Percentiles rank a stretch among this genome's conserved stretches.
phyloP scores from a whole-genome alignment of 2,113 vertebrate species.

The Leptobrachium leishanense region DNA sequence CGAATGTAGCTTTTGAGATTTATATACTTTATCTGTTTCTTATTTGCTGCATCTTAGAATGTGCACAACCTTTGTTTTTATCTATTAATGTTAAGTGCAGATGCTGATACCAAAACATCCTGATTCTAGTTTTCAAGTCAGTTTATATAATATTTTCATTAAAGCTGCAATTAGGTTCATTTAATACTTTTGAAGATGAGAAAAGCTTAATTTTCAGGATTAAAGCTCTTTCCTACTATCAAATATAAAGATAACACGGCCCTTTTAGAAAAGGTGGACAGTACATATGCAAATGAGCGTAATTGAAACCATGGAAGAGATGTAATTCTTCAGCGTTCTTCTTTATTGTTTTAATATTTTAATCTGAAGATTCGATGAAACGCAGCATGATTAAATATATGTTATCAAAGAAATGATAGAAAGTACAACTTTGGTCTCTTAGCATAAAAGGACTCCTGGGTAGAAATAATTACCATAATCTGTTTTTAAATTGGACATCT shows the following conservation, averaged over 20 bases:
- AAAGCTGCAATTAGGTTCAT: not conserved
- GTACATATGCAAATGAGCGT: slow-evolving; percentile 15
- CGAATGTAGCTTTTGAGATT: too few species aligned
- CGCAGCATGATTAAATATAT: slow-evolving; percentile 46
- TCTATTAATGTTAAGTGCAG: too few species aligned
- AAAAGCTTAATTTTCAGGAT: not conserved
- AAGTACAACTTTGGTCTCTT: slow-evolving; percentile 48
- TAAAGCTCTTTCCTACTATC: not conserved
- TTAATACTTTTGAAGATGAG: not conserved
- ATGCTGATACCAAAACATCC: too few species aligned
- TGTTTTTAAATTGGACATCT: slow-evolving; percentile 49
- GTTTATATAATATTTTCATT: too few species aligned
- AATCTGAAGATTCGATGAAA: slow-evolving; percentile 47
- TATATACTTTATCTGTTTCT: too few species aligned
- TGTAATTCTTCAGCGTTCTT: slow-evolving; percentile 20
- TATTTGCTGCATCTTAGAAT: too few species aligned
- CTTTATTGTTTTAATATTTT: slow-evolving; percentile 49
- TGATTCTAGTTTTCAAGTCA: too few species aligned
- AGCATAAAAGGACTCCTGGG: slow-evolving; percentile 45
- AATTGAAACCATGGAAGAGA: slow-evolving; percentile 21
- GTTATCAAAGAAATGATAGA: slow-evolving; percentile 47
- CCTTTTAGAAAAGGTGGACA: not conserved
- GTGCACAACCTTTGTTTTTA: too few species aligned
- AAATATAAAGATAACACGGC: not conserved
- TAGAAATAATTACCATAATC: slow-evolving; percentile 49